Conservation (phyloP, 1,140 invertebrate species). For the Vanessa atalanta region DNA sequence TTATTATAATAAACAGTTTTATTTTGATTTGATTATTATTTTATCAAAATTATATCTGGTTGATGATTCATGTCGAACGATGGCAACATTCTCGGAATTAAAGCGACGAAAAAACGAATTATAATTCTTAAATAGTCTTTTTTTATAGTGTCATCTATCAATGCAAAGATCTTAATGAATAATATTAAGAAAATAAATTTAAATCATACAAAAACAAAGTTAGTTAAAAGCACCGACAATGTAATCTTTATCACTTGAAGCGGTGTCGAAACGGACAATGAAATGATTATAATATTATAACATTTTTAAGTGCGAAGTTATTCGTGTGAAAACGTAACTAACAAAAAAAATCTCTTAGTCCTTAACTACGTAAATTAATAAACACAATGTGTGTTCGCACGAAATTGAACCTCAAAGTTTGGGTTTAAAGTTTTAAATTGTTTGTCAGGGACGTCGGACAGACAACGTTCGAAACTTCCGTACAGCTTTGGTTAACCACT, state of each 20-base stretch:
- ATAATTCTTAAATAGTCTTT: too few relatives aligned
- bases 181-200: not conserved
- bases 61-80: too few relatives aligned
- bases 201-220: not conserved
- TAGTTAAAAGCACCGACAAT: not conserved
- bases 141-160: not conserved
- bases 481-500: slow-evolving; percentile 16
- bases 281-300: not conserved
- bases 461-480: slow-evolving; percentile 9
- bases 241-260: not conserved
- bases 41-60: too few relatives aligned
- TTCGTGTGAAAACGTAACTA: slow-evolving; percentile 18
- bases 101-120: too few relatives aligned
- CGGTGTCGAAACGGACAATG: not conserved
- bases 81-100: too few relatives aligned
- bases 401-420: not conserved
- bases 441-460: not conserved
- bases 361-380: slow-evolving; percentile 25
- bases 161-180: not conserved
- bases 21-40: too few relatives aligned
- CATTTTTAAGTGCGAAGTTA: not conserved
- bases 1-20: too few relatives aligned
- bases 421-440: slow-evolving; percentile 9
- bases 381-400: slow-evolving; percentile 8
- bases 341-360: slow-evolving; percentile 10